phyloP scores from a whole-genome alignment of 2,113 vertebrate genomes.

The Mandrillus leucophaeus region DNA sequence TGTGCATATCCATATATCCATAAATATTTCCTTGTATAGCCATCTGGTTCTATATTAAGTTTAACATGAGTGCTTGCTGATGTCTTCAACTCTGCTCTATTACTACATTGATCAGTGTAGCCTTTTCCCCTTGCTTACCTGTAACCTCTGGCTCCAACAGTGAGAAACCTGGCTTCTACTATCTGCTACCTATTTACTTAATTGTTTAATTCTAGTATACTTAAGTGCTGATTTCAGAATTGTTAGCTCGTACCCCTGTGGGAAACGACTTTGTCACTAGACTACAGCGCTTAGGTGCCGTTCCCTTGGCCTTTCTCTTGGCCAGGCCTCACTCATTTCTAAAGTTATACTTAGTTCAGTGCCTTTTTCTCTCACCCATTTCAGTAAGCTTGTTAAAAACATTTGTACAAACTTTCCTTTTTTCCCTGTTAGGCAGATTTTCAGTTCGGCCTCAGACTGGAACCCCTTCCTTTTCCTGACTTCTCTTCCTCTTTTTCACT shows the following conservation, averaged over 20 bases:
- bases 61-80: not conserved
- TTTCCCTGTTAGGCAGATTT: not conserved
- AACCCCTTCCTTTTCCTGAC: not conserved
- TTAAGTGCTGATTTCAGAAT: not conserved
- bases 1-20: fast-evolving
- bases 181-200: not conserved
- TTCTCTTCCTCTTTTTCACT: not conserved
- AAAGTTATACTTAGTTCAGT: not conserved
- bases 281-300: not conserved
- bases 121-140: not conserved
- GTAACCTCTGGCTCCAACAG: not conserved
- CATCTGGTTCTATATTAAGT: not conserved
- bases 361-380: not conserved
- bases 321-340: not conserved
- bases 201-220: not conserved
- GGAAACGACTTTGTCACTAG: not conserved
- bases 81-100: not conserved
- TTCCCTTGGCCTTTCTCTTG: not conserved
- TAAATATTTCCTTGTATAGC: not conserved
- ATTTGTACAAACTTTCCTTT: not conserved
- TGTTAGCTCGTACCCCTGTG: fast-evolving
- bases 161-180: not conserved
- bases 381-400: not conserved
- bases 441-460: not conserved
- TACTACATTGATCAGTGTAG: not conserved